These are phyloP conservation scores for Strongylocentrotus purpuratus DNA, from an alignment of 35 echinoderm and acorn worm genomes.

Conservation along the genomic window DNA sequence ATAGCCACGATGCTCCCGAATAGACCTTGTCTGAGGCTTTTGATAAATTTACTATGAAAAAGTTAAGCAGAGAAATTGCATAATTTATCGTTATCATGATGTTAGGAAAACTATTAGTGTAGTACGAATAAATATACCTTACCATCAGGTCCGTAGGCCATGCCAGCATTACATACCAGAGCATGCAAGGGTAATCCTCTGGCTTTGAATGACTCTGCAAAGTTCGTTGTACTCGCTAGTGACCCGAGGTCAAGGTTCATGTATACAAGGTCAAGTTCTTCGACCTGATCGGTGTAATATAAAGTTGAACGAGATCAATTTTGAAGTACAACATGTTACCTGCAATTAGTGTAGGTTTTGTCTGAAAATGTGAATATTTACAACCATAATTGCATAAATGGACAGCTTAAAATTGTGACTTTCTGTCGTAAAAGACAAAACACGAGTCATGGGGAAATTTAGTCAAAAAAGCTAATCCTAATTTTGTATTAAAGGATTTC, in stretches of 20 bases:
- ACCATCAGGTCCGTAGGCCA: constrained; percentile 8
- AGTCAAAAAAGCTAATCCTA: no score
- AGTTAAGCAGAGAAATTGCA: no score
- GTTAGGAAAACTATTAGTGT: no score
- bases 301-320: not conserved
- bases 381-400: not conserved
- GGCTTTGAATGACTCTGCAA: constrained; percentile 16
- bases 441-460: no score
- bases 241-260: constrained; percentile 23
- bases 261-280: not conserved
- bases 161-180: constrained; percentile 1
- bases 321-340: not conserved
- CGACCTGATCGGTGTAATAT: not conserved
- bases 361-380: not conserved
- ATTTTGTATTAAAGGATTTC: no score
- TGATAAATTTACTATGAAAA: no score
- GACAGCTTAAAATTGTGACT: no score
- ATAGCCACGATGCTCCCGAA: no score
- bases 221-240: not conserved
- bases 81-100: no score
- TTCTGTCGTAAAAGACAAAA: no score
- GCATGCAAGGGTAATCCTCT: not conserved
- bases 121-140: not conserved
- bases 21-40: no score
- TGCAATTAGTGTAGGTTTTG: not conserved